Evolutionary conservation across 2,888 invertebrate genomes (phyloP).

Genomic region (Lasioglossum calceatum): DNA sequence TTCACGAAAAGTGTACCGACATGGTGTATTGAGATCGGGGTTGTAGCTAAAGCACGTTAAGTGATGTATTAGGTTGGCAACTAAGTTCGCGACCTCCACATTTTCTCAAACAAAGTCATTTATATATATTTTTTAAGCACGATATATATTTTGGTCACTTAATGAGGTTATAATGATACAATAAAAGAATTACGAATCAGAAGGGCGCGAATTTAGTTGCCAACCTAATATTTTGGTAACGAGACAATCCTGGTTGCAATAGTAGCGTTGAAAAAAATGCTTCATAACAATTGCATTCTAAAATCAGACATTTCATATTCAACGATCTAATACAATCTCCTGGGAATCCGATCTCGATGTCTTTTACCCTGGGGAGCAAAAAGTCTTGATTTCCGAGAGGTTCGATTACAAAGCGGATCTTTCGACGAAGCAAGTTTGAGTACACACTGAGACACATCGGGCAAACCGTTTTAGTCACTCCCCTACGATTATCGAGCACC

Average conservation of each 20-base stretch:
- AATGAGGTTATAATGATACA: no score
- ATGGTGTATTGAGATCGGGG: neutral
- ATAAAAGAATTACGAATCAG: no score
- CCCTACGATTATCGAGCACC: constrained; percentile 1
- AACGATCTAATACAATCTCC: neutral
- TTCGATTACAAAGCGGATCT: neutral
- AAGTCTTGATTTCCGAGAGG: neutral
- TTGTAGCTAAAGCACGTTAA: neutral
- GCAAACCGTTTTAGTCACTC: neutral
- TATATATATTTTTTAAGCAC: no score
- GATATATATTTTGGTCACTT: no score
- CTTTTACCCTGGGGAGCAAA: neutral
- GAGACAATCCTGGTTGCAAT: neutral
- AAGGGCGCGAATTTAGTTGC: no score
- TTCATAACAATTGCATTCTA: neutral
- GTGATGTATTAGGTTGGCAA: neutral
- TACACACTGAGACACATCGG: neutral
- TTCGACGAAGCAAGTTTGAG: neutral
- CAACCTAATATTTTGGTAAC: neutral
- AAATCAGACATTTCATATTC: neutral
- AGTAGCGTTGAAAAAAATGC: neutral
- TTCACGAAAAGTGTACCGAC: neutral
- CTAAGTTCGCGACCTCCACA: no score
- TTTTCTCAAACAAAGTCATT: no score
- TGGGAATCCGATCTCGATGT: neutral